These are phyloP conservation scores for Byasa hedistus DNA, from an alignment of 2,888 invertebrate species.

Conservation along the genomic window DNA sequence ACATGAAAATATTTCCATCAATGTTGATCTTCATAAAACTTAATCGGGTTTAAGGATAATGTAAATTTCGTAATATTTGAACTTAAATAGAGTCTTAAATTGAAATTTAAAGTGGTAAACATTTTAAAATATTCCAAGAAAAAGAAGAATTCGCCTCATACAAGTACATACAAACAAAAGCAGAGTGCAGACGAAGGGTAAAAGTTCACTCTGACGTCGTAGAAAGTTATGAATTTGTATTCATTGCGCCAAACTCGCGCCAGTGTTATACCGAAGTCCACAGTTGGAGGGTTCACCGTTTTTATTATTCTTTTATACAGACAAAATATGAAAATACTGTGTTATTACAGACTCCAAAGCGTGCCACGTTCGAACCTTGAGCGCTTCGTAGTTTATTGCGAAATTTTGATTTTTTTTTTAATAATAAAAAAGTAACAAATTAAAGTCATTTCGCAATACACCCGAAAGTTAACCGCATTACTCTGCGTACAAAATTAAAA, in stretches of 20 bases:
- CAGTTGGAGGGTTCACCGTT: background rate
- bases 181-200: slow-evolving; percentile 15
- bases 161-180: slow-evolving; percentile 3
- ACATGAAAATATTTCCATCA: no score
- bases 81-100: background rate
- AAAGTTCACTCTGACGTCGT: slow-evolving; percentile 25
- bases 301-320: slow-evolving; percentile 17
- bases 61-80: background rate
- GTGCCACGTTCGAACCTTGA: slow-evolving; percentile 9
- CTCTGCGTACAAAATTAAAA: no score
- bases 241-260: slow-evolving; percentile 18
- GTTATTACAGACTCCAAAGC: slow-evolving; percentile 15
- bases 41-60: background rate
- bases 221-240: slow-evolving; percentile 24
- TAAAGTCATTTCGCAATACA: no score
- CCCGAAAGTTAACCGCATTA: no score
- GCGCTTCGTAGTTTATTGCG: slow-evolving; percentile 8
- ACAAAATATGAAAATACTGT: slow-evolving; percentile 15
- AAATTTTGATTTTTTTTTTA: slow-evolving; percentile 10
- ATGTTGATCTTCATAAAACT: background rate
- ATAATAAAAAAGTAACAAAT: background rate
- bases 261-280: slow-evolving; percentile 17
- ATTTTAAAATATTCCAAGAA: background rate
- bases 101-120: background rate
- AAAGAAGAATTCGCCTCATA: slow-evolving; percentile 11